These are phyloP conservation scores for Origma solitaria DNA, from an alignment of 2,113 vertebrate genomes.

Conservation along the genomic window DNA sequence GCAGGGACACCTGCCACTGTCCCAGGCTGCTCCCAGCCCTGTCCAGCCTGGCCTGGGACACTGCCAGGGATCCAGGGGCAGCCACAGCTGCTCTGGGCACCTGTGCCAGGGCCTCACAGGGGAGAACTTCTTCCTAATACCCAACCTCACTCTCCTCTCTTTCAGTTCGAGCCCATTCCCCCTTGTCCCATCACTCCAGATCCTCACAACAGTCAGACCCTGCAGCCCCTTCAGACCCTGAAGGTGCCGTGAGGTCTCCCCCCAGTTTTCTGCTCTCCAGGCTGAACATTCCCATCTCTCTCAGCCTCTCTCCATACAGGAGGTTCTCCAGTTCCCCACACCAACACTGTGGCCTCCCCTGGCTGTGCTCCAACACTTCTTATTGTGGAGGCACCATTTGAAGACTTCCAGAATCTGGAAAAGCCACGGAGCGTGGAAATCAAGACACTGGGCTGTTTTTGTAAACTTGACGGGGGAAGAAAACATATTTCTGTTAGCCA, in stretches of 20 bases:
- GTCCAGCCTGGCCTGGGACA: rapidly evolving
- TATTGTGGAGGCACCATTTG: neutral
- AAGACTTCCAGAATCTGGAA: neutral
- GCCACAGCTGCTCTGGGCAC: neutral
- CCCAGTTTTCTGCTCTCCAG: neutral
- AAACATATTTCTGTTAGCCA: neutral
- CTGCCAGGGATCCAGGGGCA: neutral
- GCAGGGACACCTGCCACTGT: neutral
- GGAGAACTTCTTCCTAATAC: no score
- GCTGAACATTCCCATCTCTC: neutral
- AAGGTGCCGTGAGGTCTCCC: neutral
- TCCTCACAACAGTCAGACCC: no score
- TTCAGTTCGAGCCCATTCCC: neutral
- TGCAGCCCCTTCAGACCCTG: neutral
- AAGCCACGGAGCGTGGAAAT: rapidly evolving
- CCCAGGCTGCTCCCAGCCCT: neutral
- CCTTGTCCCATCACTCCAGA: neutral
- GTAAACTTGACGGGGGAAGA: neutral
- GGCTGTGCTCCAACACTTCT: neutral
- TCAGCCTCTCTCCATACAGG: neutral
- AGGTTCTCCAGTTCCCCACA: neutral
- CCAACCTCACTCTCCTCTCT: neutral
- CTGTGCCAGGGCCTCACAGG: neutral
- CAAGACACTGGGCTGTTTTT: neutral
- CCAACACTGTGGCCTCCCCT: neutral